These are phyloP conservation scores for Brevimyrus niger DNA, from an alignment of 2,113 vertebrate species.

Conservation along the genomic window DNA sequence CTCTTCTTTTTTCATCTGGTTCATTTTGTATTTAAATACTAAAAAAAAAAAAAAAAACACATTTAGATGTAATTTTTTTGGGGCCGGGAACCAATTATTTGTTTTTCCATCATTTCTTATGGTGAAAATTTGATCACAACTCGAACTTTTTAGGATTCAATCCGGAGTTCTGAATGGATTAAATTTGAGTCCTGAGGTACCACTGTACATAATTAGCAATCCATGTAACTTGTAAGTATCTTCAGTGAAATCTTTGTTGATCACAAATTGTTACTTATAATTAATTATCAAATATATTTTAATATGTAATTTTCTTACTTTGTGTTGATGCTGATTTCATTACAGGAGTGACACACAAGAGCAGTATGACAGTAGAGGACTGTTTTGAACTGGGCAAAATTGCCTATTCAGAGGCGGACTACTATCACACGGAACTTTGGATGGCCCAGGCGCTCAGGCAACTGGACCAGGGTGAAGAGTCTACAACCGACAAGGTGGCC, in stretches of 20 bases:
- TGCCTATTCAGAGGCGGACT: conserved; percentile 86
- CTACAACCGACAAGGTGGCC: conserved; percentile 73
- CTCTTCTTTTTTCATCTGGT: too few species aligned
- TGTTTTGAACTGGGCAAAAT: conserved; percentile 95
- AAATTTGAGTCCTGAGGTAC: too few species aligned
- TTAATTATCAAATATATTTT: too few species aligned
- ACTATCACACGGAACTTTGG: conserved; percentile 96
- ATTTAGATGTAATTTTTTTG: too few species aligned
- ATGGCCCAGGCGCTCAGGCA: conserved; percentile 89
- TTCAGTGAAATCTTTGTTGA: neutral
- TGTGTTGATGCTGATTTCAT: neutral
- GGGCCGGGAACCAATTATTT: too few species aligned
- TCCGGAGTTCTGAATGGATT: too few species aligned
- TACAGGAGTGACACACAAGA: conserved; percentile 83
- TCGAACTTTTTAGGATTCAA: too few species aligned
- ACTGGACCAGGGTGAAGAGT: conserved; percentile 80
- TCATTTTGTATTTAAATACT: too few species aligned
- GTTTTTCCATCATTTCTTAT: too few species aligned
- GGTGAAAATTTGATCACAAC: too few species aligned
- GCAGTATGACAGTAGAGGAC: conserved; percentile 82
- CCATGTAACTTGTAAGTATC: neutral
- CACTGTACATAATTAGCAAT: neutral
- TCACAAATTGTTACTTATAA: conserved; percentile 39
- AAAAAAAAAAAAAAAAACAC: too few species aligned
- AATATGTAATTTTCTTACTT: neutral